Evolutionary conservation across 2,888 invertebrate genomes (phyloP).

Genomic region (Pristionchus arcanus): DNA sequence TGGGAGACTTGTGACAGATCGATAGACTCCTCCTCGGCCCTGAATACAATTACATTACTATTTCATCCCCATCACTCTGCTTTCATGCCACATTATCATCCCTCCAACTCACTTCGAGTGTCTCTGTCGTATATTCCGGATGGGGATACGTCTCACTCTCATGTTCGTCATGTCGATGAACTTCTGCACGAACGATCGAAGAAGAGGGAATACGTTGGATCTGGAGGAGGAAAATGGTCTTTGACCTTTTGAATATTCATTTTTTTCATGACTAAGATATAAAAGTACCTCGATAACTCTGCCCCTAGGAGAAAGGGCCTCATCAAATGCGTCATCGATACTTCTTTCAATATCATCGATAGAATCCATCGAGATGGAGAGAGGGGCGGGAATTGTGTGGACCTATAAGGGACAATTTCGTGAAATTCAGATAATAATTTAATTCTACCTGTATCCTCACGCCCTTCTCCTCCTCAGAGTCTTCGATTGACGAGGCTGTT

Average conservation of each 20-base stretch:
- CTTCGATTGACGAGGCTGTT: conserved; percentile 43
- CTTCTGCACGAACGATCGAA: conserved; percentile 1
- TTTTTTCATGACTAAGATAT: not conserved
- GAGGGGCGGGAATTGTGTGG: conserved; percentile 1
- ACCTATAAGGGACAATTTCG: not conserved
- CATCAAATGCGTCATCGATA: conserved; percentile 51
- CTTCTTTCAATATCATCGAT: conserved; percentile 39
- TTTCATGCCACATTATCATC: not conserved
- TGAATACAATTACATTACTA: not conserved
- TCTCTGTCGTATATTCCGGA: not conserved
- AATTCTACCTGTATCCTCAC: conserved; percentile 25
- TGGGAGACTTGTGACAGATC: conserved; percentile 36
- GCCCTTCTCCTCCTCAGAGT: conserved; percentile 25
- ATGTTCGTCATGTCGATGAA: conserved; percentile 22
- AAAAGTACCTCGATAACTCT: conserved; percentile 10
- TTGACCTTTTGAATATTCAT: not conserved
- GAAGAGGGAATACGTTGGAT: conserved; percentile 6
- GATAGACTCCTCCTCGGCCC: conserved; percentile 22
- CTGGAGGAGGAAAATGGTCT: not conserved
- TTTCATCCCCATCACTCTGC: not conserved
- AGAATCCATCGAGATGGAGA: conserved; percentile 19
- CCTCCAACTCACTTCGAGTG: not conserved
- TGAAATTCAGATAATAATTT: not conserved
- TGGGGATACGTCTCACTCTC: conserved; percentile 22
- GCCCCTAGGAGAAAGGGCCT: conserved; percentile 29